These are phyloP conservation scores for Drosophila albomicans DNA, from an alignment of 1,140 invertebrate genomes.

Conservation along the genomic window DNA sequence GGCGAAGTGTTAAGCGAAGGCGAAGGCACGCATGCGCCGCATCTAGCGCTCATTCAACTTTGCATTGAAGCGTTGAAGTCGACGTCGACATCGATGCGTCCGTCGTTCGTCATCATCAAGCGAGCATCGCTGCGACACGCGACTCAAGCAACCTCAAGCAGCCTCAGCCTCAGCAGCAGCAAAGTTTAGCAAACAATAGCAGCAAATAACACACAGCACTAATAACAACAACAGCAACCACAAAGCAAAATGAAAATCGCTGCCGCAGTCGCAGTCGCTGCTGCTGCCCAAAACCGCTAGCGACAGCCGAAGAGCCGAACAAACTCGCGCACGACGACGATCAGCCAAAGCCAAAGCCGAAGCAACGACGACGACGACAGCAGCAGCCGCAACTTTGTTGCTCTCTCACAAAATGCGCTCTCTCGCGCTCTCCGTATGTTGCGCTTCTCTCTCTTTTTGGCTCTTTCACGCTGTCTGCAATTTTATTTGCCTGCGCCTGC, in stretches of 20 bases:
- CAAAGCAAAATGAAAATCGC: too few relatives aligned
- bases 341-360: background rate
- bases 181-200: conserved; percentile 15
- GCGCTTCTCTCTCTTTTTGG: conserved; percentile 7
- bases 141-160: conserved; percentile 44
- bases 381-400: conserved; percentile 14
- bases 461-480: conserved; percentile 18
- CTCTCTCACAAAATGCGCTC: conserved; percentile 9
- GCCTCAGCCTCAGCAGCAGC: background rate
- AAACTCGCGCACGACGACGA: background rate
- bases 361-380: conserved; percentile 10
- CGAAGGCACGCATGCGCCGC: conserved; percentile 40
- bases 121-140: conserved; percentile 69
- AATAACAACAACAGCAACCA: too few relatives aligned
- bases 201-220: too few relatives aligned
- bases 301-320: conserved; percentile 19
- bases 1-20: background rate
- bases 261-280: too few relatives aligned
- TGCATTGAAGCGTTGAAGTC: conserved; percentile 6
- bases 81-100: background rate
- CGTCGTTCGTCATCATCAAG: conserved; percentile 57
- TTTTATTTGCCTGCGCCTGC: conserved; percentile 39
- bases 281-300: background rate
- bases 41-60: conserved; percentile 23
- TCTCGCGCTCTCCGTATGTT: background rate